Evolutionary conservation across 2,888 invertebrate species (phyloP).

Genomic region (Cepaea hortensis): DNA sequence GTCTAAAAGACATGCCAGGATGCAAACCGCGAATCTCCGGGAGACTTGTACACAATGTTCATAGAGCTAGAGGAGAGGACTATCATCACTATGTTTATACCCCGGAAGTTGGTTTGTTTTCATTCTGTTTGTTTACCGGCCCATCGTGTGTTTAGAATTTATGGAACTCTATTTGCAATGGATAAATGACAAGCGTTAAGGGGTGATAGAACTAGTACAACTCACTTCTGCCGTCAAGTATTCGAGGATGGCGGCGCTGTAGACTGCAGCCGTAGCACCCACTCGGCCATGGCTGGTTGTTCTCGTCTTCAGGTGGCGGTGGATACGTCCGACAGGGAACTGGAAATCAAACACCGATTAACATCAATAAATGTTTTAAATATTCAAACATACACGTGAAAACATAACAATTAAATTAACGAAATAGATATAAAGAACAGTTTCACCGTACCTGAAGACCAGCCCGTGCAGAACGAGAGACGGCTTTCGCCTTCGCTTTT

Average conservation of each 20-base stretch:
- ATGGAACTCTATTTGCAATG: too few relatives aligned
- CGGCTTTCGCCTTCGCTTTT: slow-evolving; percentile 95
- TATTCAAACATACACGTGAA: neutral
- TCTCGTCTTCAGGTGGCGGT: slow-evolving; percentile 98
- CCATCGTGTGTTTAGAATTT: too few relatives aligned
- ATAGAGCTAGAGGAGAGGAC: too few relatives aligned
- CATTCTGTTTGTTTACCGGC: too few relatives aligned
- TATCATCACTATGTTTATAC: slow-evolving; percentile 79
- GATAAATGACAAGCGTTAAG: too few relatives aligned
- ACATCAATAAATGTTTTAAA: neutral
- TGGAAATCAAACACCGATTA: slow-evolving; percentile 74
- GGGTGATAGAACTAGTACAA: neutral
- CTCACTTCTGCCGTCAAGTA: slow-evolving; percentile 98
- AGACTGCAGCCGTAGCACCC: slow-evolving; percentile 99
- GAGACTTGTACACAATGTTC: too few relatives aligned
- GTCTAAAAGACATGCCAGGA: too few relatives aligned
- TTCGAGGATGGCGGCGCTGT: slow-evolving; percentile 99
- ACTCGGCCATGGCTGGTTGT: slow-evolving; percentile 99
- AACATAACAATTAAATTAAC: neutral
- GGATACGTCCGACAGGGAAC: slow-evolving; percentile 99
- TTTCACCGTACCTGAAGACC: slow-evolving; percentile 90
- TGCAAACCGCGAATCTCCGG: too few relatives aligned
- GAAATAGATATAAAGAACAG: neutral
- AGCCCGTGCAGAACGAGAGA: slow-evolving; percentile 96
- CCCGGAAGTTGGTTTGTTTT: too few relatives aligned